phyloP scores from a whole-genome alignment of 2,888 invertebrate genomes.

The Diploptera punctata region DNA sequence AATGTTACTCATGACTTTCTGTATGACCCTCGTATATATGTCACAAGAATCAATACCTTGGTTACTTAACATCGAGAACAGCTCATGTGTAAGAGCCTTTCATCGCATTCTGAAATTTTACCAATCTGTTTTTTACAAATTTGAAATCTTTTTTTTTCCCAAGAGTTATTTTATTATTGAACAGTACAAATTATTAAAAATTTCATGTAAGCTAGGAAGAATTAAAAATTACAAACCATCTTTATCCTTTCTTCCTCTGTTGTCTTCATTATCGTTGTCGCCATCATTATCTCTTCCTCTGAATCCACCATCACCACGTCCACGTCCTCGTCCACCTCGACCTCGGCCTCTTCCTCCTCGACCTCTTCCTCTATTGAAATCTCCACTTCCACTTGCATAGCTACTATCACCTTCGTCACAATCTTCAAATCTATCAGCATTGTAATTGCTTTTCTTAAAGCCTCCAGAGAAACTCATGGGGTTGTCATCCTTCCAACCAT shows the following conservation, averaged over 20 bases:
- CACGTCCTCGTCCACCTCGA: slow-evolving; percentile 33
- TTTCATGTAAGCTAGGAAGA: background rate
- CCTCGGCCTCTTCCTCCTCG: slow-evolving; percentile 33
- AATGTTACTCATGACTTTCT: no score
- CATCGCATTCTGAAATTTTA: no score
- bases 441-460: background rate
- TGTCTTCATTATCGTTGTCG: background rate
- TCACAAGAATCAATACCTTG: no score
- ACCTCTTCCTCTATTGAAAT: slow-evolving; percentile 44
- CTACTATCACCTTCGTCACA: slow-evolving; percentile 36
- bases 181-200: no score
- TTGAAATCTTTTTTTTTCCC: no score
- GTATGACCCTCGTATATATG: no score
- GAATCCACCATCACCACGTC: slow-evolving; percentile 44
- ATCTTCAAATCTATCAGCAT: background rate
- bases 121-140: no score
- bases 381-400: slow-evolving; percentile 40
- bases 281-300: slow-evolving; percentile 42
- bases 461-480: background rate
- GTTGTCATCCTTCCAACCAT: slow-evolving; percentile 2
- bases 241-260: slow-evolving; percentile 17
- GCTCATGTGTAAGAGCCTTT: no score
- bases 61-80: no score
- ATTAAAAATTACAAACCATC: slow-evolving; percentile 1
- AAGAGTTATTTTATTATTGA: no score